Evolutionary conservation across 2,797 vertebrate species (phyloP).

Genomic region (Periophthalmus magnuspinnatus): DNA sequence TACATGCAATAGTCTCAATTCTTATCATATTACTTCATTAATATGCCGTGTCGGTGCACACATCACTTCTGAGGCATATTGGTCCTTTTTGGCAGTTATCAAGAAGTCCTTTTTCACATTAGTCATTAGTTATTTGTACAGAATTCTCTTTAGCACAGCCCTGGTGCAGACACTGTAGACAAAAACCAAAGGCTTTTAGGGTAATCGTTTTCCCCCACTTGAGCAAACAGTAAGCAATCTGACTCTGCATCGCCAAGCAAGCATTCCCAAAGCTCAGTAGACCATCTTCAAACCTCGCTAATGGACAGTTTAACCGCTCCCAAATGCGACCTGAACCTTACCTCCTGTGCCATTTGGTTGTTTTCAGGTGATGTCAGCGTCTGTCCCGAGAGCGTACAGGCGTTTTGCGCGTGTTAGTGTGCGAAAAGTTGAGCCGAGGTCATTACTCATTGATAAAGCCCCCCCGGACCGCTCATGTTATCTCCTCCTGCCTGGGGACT

Average conservation of each 20-base stretch:
- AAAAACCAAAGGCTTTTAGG: conserved; percentile 38
- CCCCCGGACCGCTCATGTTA: conserved; percentile 48
- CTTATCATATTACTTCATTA: conserved; percentile 17
- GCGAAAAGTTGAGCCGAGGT: conserved; percentile 50
- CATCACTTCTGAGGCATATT: conserved; percentile 10
- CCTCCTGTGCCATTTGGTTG: conserved; percentile 44
- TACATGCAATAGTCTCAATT: conserved; percentile 3
- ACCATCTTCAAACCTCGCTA: conserved; percentile 50
- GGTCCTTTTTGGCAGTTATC: neutral
- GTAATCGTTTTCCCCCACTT: conserved; percentile 27
- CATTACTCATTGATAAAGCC: conserved; percentile 70
- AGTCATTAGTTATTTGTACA: neutral
- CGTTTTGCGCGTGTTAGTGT: conserved; percentile 20
- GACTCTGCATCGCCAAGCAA: conserved; percentile 22
- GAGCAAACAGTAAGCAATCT: conserved; percentile 25
- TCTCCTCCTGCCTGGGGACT: conserved; percentile 57
- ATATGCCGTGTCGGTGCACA: conserved; percentile 29
- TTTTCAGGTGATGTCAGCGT: conserved; percentile 55
- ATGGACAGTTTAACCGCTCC: conserved; percentile 62
- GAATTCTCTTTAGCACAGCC: neutral
- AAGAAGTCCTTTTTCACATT: neutral
- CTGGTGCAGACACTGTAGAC: neutral
- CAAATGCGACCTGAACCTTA: conserved; percentile 36
- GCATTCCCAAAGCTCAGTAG: conserved; percentile 49
- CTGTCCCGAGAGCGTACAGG: conserved; percentile 20